Percentiles rank a stretch among this genome's conserved stretches.
These are phyloP conservation scores for Drosophila nigricruria DNA, from an alignment of 2,888 invertebrate genomes.

Conservation along the genomic window DNA sequence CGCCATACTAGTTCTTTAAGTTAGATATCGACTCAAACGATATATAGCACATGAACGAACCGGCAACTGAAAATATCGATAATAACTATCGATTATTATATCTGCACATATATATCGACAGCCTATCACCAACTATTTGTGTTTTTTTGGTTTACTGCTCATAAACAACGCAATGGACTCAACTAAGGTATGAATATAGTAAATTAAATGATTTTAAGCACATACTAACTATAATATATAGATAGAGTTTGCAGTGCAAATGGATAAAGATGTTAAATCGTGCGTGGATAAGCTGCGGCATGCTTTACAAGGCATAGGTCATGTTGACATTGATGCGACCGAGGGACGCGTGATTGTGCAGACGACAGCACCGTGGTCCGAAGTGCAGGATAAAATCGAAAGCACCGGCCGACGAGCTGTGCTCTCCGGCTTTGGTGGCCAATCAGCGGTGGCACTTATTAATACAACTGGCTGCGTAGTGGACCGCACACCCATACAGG, in stretches of 20 bases:
- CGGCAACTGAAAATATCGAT: background rate
- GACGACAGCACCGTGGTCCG: slow-evolving; percentile 83
- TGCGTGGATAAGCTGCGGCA: slow-evolving; percentile 68
- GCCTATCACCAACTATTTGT: background rate
- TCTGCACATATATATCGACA: slow-evolving; percentile 7
- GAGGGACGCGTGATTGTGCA: slow-evolving; percentile 82
- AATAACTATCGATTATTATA: background rate
- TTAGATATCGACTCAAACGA: slow-evolving; percentile 17
- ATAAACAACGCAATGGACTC: slow-evolving; percentile 66
- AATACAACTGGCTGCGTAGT: slow-evolving; percentile 83
- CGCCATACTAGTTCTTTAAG: background rate
- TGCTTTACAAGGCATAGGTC: slow-evolving; percentile 84
- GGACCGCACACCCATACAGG: slow-evolving; percentile 86
- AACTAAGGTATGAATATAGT: slow-evolving; percentile 66
- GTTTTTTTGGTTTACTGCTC: background rate
- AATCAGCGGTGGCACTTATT: slow-evolving; percentile 91
- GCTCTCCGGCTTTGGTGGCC: slow-evolving; percentile 92
- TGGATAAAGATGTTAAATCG: slow-evolving; percentile 86
- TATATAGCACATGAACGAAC: background rate
- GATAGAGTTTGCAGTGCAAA: slow-evolving; percentile 89
- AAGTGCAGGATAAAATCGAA: slow-evolving; percentile 86
- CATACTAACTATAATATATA: slow-evolving; percentile 61
- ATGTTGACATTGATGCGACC: slow-evolving; percentile 78
- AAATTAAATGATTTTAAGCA: background rate
- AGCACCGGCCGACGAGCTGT: slow-evolving; percentile 90